Percentiles rank a stretch among this genome's conserved stretches.
Evolutionary conservation across 2,797 vertebrate species (phyloP).

Genomic region (Acanthornis magna): DNA sequence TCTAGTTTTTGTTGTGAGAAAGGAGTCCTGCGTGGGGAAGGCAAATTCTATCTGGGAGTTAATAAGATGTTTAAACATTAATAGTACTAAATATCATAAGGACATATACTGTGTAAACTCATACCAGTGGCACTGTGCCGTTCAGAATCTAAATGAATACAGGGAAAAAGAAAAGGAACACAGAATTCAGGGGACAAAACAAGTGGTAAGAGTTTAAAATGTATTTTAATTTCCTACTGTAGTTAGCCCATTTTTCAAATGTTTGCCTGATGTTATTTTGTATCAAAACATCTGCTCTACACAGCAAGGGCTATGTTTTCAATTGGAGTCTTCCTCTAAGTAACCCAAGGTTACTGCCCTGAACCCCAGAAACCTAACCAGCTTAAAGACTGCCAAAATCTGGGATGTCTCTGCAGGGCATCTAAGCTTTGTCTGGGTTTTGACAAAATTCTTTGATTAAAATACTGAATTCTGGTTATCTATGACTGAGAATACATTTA

Average conservation of each 20-base stretch:
- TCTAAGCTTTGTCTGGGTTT: not conserved
- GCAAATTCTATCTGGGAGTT: not conserved
- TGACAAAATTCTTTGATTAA: not conserved
- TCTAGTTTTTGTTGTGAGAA: not conserved
- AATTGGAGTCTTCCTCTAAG: not conserved
- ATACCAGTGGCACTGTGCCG: not conserved
- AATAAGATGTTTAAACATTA: not conserved
- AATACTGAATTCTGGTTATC: not conserved
- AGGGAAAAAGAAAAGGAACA: not conserved
- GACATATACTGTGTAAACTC: not conserved
- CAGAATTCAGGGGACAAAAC: not conserved
- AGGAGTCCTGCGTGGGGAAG: rapidly evolving
- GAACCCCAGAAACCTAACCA: not conserved
- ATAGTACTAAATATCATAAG: not conserved
- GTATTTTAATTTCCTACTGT: not conserved
- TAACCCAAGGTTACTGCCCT: not conserved
- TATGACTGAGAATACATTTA: not conserved
- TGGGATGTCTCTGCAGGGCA: not conserved
- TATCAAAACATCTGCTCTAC: not conserved
- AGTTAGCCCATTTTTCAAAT: not conserved
- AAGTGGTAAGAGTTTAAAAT: not conserved
- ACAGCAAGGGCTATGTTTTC: not conserved
- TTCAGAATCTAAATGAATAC: not conserved
- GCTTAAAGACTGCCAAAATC: not conserved
- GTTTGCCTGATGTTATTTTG: not conserved